phyloP scores from a whole-genome alignment of 2,113 vertebrate genomes.

The Percopsis transmontana region DNA sequence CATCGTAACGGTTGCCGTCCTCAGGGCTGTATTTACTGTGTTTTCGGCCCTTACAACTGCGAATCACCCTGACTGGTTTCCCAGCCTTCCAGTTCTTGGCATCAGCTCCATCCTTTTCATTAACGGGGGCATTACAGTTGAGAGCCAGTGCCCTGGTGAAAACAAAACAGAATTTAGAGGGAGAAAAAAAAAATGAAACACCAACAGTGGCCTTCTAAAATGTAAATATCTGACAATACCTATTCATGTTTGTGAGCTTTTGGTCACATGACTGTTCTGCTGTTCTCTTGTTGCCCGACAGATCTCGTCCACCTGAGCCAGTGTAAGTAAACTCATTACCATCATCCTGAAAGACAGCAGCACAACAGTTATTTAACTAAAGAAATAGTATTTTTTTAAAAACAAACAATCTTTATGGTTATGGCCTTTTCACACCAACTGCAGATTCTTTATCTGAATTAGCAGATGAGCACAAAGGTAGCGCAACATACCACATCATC shows the following conservation, averaged over 20 bases:
- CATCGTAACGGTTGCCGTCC: constrained; percentile 95
- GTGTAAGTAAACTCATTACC: constrained; percentile 97
- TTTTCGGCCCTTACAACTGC: constrained; percentile 90
- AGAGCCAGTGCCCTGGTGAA: constrained; percentile 88
- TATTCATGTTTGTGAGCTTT: constrained; percentile 98
- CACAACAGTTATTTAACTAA: not conserved
- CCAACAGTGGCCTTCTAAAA: not conserved
- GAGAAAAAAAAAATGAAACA: not conserved
- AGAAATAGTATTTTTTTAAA: not conserved
- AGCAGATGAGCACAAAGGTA: not conserved
- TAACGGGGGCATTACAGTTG: constrained; percentile 90
- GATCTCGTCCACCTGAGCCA: constrained; percentile 92
- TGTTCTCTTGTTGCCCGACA: constrained; percentile 96
- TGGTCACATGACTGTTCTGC: constrained; percentile 97
- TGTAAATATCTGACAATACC: constrained; percentile 66
- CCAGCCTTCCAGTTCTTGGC: constrained; percentile 92
- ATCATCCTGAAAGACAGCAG: constrained; percentile 73
- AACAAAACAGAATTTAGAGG: not conserved
- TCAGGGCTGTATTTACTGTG: constrained; percentile 91
- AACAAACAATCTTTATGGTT: not conserved
- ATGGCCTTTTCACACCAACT: not conserved
- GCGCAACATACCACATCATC: constrained; percentile 87
- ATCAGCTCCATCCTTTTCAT: constrained; percentile 87
- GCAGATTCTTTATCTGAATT: too few species aligned
- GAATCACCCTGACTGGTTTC: constrained; percentile 92